phyloP scores from a whole-genome alignment of 2,797 vertebrate genomes.

The Catamblyrhynchus diadema region DNA sequence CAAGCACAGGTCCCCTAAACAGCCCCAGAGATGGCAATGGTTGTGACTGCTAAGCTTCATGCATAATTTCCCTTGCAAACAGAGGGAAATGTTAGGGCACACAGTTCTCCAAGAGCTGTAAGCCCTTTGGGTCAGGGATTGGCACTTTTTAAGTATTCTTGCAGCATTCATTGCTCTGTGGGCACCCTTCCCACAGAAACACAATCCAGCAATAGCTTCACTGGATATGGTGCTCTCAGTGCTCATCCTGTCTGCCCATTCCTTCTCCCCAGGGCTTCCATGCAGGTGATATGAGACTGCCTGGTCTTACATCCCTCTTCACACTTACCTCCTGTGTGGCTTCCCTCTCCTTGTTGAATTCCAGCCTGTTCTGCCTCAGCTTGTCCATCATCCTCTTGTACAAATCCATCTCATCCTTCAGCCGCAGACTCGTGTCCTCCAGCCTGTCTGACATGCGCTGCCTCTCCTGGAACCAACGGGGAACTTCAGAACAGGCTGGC shows the following conservation, averaged over 20 bases:
- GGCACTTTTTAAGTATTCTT: not conserved
- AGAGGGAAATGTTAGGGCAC: not conserved
- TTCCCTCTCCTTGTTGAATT: constrained; percentile 94
- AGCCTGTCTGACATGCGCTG: constrained; percentile 94
- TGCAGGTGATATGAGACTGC: rapidly evolving
- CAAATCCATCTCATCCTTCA: constrained; percentile 97
- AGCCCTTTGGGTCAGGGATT: not conserved
- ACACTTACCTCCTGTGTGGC: constrained; percentile 90
- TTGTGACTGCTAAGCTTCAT: not conserved
- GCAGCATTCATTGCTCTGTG: not conserved
- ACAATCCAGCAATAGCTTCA: not conserved
- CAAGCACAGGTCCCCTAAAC: not conserved
- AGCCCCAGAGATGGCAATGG: not conserved
- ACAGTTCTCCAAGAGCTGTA: not conserved
- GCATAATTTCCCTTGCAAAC: not conserved
- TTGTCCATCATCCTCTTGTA: constrained; percentile 99
- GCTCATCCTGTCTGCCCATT: not conserved
- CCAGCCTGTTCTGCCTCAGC: constrained; percentile 88
- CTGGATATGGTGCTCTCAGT: not conserved
- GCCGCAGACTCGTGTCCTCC: constrained; percentile 92
- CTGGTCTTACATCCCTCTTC: not conserved
- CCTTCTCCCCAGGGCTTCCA: not conserved
- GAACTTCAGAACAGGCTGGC: not conserved
- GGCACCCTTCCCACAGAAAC: not conserved
- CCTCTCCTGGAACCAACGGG: constrained; percentile 80